Percentiles rank a stretch among this genome's conserved stretches.
These are phyloP conservation scores for Tricholaema leucomelas DNA, from an alignment of 2,113 vertebrate species.

Conservation along the genomic window DNA sequence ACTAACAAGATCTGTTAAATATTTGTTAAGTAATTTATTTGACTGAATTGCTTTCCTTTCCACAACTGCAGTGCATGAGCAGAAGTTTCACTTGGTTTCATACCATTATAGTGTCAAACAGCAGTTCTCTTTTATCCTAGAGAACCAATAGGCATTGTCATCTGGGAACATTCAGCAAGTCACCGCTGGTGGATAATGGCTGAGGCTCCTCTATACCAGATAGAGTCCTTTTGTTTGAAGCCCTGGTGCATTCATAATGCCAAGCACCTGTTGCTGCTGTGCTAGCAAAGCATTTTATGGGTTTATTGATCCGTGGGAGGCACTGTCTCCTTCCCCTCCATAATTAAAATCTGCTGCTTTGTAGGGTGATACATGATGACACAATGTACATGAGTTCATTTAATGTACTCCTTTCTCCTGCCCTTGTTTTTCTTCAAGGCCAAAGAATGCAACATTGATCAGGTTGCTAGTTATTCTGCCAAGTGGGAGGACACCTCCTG, in stretches of 20 bases:
- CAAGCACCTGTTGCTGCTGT: background rate
- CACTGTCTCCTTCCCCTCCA: background rate
- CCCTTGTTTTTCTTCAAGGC: background rate
- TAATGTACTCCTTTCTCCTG: background rate
- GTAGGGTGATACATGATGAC: background rate
- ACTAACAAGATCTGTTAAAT: background rate
- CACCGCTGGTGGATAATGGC: background rate
- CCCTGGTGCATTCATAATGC: background rate
- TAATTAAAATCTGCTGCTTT: slow-evolving; percentile 14
- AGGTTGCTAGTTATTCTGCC: background rate
- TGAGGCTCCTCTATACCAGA: background rate
- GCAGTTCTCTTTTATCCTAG: slow-evolving; percentile 8
- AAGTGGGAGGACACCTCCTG: background rate
- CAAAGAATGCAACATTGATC: background rate
- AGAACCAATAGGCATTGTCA: background rate
- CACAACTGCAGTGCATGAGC: background rate
- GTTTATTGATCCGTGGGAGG: background rate
- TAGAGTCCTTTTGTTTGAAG: background rate
- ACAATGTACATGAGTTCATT: background rate
- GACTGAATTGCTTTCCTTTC: background rate
- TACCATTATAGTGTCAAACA: background rate
- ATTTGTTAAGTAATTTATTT: background rate
- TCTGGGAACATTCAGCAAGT: background rate
- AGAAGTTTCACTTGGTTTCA: slow-evolving; percentile 31
- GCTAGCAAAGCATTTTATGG: background rate